Evolutionary conservation across 2,113 vertebrate species (phyloP).

Genomic region (Camelus bactrianus): DNA sequence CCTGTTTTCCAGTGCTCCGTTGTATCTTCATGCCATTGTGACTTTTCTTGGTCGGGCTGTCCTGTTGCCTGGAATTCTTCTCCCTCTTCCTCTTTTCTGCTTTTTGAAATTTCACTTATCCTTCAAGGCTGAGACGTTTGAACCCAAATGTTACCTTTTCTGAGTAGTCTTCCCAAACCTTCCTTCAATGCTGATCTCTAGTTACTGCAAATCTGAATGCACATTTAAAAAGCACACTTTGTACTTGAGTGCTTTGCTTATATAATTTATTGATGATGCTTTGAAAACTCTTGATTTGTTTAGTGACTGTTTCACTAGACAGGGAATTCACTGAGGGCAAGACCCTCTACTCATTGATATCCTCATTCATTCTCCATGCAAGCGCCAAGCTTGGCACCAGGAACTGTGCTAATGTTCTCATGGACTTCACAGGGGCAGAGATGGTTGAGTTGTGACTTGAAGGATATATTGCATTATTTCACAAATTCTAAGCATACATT

Average conservation of each 20-base stretch:
- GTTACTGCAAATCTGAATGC: background rate
- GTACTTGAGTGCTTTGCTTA: background rate
- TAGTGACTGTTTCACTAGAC: background rate
- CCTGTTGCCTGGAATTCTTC: background rate
- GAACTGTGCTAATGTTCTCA: background rate
- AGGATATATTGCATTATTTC: background rate
- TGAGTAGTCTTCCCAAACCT: background rate
- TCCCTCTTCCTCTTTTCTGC: background rate
- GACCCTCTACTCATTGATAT: background rate
- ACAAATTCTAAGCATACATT: background rate
- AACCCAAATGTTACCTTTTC: background rate
- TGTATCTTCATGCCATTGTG: background rate
- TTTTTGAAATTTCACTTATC: background rate
- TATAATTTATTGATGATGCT: background rate
- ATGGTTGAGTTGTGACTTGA: background rate
- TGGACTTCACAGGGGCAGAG: background rate
- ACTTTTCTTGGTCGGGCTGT: background rate
- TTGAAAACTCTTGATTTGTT: slow-evolving; percentile 37
- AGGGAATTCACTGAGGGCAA: background rate
- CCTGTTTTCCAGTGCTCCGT: background rate
- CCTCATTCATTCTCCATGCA: background rate
- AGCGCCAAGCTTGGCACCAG: no score
- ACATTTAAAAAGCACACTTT: background rate
- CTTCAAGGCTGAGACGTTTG: background rate
- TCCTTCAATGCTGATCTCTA: background rate